Evolutionary conservation across 1,140 invertebrate genomes (phyloP).

Genomic region (Dreissena rostriformis): DNA sequence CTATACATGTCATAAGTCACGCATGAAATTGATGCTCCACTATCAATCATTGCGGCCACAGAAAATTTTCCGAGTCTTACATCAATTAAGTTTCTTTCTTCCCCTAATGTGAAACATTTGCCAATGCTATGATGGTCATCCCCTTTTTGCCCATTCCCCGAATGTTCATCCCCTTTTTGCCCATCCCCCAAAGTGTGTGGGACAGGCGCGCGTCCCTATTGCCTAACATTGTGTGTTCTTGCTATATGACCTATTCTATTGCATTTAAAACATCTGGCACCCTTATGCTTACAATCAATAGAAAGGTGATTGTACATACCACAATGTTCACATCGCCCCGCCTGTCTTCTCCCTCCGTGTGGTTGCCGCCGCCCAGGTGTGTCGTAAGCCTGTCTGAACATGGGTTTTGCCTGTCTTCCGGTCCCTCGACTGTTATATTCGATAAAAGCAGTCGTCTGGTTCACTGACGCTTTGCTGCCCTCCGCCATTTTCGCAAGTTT

Average conservation of each 20-base stretch:
- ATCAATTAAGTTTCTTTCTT: slow-evolving; percentile 27
- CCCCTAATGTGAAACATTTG: slow-evolving; percentile 1
- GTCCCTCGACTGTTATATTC: too few relatives aligned
- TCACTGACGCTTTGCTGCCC: too few relatives aligned
- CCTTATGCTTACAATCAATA: slow-evolving; percentile 12
- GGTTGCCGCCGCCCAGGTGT: not conserved
- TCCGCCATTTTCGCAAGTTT: slow-evolving; percentile 4
- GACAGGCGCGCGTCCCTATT: slow-evolving; percentile 28
- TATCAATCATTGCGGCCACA: slow-evolving; percentile 16
- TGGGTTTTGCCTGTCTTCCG: too few relatives aligned
- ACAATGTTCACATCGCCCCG: not conserved
- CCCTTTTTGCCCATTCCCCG: not conserved
- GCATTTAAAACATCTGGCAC: slow-evolving; percentile 16
- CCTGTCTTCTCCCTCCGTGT: not conserved
- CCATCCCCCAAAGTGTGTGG: slow-evolving; percentile 25
- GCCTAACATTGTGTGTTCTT: not conserved
- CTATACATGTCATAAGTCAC: slow-evolving; percentile 20
- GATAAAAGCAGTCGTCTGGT: too few relatives aligned
- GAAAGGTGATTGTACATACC: slow-evolving; percentile 17
- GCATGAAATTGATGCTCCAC: slow-evolving; percentile 34
- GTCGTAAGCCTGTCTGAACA: too few relatives aligned
- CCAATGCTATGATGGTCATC: too few relatives aligned
- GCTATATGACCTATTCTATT: slow-evolving; percentile 11
- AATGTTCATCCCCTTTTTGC: not conserved
- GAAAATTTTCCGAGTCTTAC: slow-evolving; percentile 19